Percentiles rank a stretch among this genome's conserved stretches.
Evolutionary conservation across 1,140 invertebrate species (phyloP).

Genomic region (Heliothis subflexa): DNA sequence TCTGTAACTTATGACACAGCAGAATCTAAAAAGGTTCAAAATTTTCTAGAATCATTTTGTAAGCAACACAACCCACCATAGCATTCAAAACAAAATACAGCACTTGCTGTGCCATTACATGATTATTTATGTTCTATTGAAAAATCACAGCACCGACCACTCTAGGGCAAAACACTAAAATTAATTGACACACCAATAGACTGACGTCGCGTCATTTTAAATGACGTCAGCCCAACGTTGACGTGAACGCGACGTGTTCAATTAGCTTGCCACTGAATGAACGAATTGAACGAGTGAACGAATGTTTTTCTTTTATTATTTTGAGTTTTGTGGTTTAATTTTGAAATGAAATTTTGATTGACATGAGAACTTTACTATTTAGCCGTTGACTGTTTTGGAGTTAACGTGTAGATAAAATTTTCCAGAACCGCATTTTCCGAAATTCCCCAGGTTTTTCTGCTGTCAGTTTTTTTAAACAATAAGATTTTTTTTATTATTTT

Average conservation of each 20-base stretch:
- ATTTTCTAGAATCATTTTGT: no score
- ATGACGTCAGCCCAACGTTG: conserved; percentile 17
- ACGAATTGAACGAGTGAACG: conserved; percentile 25
- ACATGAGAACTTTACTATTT: background rate
- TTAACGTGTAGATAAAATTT: background rate
- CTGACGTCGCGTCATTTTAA: conserved; percentile 35
- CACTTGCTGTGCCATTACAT: no score
- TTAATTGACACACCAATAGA: conserved; percentile 33
- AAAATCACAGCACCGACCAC: background rate
- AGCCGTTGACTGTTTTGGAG: background rate
- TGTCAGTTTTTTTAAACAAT: no score
- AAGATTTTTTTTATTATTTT: no score
- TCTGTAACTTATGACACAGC: no score
- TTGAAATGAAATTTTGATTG: background rate
- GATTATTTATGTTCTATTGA: background rate
- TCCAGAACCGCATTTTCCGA: no score
- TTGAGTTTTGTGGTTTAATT: conserved; percentile 7
- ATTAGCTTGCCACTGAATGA: conserved; percentile 36
- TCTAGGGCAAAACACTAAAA: conserved; percentile 14
- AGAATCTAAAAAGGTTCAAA: no score
- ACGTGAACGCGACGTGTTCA: conserved; percentile 37
- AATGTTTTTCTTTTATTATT: conserved; percentile 16
- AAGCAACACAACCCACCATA: no score
- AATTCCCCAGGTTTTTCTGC: no score
- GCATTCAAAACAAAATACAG: no score